Evolutionary conservation across 2,888 invertebrate species (phyloP).

Genomic region (Tortricodes alternella): DNA sequence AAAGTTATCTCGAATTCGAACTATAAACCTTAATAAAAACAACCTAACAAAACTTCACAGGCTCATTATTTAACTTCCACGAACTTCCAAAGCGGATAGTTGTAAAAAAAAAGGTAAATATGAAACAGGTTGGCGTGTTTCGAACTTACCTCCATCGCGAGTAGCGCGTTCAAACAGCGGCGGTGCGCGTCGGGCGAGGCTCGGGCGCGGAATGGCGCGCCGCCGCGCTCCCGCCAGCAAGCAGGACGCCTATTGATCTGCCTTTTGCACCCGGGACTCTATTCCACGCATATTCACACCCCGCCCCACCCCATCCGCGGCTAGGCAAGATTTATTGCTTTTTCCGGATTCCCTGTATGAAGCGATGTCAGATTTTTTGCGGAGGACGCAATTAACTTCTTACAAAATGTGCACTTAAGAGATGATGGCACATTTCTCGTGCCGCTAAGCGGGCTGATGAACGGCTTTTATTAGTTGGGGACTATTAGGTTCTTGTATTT

Average conservation of each 20-base stretch:
- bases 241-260: slow-evolving; percentile 69
- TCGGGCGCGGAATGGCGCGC: slow-evolving; percentile 41
- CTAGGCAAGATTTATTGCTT: slow-evolving; percentile 68
- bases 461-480: slow-evolving; percentile 12
- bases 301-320: slow-evolving; percentile 56
- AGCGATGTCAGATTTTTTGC: slow-evolving; percentile 38
- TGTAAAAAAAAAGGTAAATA: neutral
- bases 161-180: slow-evolving; percentile 25
- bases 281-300: slow-evolving; percentile 43
- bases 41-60: neutral
- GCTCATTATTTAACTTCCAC: neutral
- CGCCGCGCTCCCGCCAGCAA: slow-evolving; percentile 40
- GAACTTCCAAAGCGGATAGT: neutral
- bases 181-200: slow-evolving; percentile 22
- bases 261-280: slow-evolving; percentile 55
- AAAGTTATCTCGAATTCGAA: neutral
- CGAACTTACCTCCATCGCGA: slow-evolving; percentile 28
- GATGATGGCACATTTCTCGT: slow-evolving; percentile 26
- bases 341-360: slow-evolving; percentile 61
- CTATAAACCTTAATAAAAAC: neutral
- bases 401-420: slow-evolving; percentile 37
- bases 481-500: slow-evolving; percentile 1
- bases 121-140: slow-evolving; percentile 20
- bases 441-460: slow-evolving; percentile 13
- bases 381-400: slow-evolving; percentile 31